Evolutionary conservation across 2,797 vertebrate genomes (phyloP).

Genomic region (Notoglanidium macrostoma): DNA sequence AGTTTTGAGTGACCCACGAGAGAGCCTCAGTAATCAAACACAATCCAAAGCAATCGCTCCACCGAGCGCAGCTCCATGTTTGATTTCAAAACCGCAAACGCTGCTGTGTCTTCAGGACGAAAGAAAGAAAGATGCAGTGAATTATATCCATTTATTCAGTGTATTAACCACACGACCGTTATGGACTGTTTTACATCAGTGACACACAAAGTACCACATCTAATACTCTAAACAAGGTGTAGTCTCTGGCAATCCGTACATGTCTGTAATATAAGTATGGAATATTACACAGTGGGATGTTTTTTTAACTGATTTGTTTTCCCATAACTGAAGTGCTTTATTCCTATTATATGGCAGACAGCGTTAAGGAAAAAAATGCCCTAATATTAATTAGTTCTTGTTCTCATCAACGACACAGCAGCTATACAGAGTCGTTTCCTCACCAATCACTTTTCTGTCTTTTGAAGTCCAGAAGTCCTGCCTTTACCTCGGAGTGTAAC

Average conservation of each 20-base stretch:
- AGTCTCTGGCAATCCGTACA: not conserved
- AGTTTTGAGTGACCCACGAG: constrained; percentile 35
- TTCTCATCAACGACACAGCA: not conserved
- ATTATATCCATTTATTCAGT: not conserved
- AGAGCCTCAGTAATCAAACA: constrained; percentile 35
- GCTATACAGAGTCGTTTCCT: not conserved
- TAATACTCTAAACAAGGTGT: not conserved
- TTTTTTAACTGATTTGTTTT: not conserved
- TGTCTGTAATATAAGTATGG: not conserved
- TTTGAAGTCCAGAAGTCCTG: not conserved
- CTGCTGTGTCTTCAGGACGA: not conserved
- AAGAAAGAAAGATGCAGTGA: not conserved
- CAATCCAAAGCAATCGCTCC: constrained; percentile 25
- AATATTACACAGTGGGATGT: not conserved
- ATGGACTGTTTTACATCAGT: not conserved
- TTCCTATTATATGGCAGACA: not conserved
- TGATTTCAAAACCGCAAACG: not conserved
- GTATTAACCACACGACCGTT: not conserved
- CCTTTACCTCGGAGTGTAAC: not conserved
- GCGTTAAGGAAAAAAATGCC: not conserved
- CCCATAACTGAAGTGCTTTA: not conserved
- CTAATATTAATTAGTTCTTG: not conserved
- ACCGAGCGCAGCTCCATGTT: not conserved
- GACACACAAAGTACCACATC: not conserved
- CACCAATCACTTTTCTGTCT: not conserved